Base-by-base conservation (phyloP, 1,140 invertebrate genomes). In the Nasonia vitripennis region DNA sequence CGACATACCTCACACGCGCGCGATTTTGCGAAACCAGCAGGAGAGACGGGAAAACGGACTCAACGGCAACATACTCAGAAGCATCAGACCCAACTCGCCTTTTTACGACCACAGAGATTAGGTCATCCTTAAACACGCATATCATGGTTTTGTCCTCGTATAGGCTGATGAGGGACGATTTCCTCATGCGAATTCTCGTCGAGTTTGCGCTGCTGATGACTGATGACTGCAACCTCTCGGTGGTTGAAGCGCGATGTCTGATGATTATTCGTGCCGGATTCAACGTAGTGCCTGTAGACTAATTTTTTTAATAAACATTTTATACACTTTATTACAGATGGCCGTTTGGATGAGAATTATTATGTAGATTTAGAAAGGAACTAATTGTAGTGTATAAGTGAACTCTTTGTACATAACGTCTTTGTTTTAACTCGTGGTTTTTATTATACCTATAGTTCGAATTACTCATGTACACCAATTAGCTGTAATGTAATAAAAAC, bases 1-100 rank as follows among this genome's bases (percentile, higher is more conserved):
- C 74, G 94, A 96, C 73, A 94, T 95, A 86, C 95, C 95, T 2
- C 95, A 96, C 86, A 93, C 94, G n/a, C 89, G 93, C 85, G 94
- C 95, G 0, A 86, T 96, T 10, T 89, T 95, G 1, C 91, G 91
- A 62, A 95, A 96, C 87, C 95, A 96, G 88, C 91, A 95, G 83
- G 90, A 94, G n/a, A 91, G 95, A 81, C 86, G 90, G 23, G 85
- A 90, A 20, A 96, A 95, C 87, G 94, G 94, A 31, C 90, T 96
- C 2, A 90, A 93, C 41, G 94, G 92, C 1, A 93, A 96, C 87
- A 89, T 94, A 27, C 90, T 96, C 14, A 94, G 94, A 3, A 96
- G 95, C 87, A 91, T 95, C 88, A 94, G 95, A 86, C 90, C 92
- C 6, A 91, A 88, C 0, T 95, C 95, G 87, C 95, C 95, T 0